A percentile compares a stretch with the other conserved stretches of the same genome.
Conservation (phyloP, 2,797 vertebrate species). For the Silurus aristotelis region DNA sequence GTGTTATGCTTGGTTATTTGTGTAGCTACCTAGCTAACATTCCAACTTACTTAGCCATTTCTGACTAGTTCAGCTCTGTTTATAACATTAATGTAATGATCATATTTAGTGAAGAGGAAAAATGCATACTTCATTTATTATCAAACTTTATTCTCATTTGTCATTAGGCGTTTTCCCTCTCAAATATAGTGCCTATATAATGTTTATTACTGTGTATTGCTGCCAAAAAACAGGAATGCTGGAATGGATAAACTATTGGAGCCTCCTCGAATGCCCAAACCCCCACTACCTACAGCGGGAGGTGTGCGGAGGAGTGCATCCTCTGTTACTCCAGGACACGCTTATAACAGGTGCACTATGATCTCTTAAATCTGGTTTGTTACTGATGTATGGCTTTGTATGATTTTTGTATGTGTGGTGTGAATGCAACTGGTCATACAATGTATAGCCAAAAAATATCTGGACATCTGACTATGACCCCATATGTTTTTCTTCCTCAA, state of each 20-base stretch:
- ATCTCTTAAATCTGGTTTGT: background rate
- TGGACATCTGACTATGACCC: background rate
- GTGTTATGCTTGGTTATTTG: background rate
- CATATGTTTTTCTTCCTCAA: background rate
- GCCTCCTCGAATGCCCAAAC: conserved; percentile 58
- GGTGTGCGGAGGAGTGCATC: conserved; percentile 67
- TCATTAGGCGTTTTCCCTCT: background rate
- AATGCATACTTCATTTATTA: background rate
- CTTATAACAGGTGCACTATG: conserved; percentile 58
- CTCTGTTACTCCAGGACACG: conserved; percentile 49
- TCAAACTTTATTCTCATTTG: background rate
- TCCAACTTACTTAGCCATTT: background rate
- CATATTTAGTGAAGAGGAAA: background rate
- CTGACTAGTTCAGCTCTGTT: background rate
- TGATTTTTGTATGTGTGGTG: background rate
- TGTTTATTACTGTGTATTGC: background rate
- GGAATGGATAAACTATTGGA: conserved; percentile 49
- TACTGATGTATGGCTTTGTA: background rate
- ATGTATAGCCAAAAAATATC: background rate
- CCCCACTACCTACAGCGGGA: conserved; percentile 50
- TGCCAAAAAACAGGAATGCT: conserved; percentile 54
- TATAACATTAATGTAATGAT: background rate
- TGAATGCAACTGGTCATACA: background rate
- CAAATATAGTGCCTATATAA: background rate
- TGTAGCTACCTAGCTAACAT: background rate